A percentile compares a stretch with the other conserved stretches of the same genome.
These are phyloP conservation scores for Mycalesis mineus DNA, from an alignment of 2,888 invertebrate species.

Conservation along the genomic window DNA sequence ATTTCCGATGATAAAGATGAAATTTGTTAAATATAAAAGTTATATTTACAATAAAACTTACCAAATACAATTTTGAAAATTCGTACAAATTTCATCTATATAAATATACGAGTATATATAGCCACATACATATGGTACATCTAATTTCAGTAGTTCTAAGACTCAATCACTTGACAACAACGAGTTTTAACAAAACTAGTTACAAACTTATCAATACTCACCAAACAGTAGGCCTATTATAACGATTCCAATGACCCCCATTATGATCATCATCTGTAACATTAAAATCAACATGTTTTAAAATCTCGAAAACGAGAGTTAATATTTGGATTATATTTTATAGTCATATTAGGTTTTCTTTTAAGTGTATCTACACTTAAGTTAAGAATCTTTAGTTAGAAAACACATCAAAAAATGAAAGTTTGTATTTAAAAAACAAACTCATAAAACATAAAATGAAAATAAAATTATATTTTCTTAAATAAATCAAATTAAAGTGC, in stretches of 20 bases:
- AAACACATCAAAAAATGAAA: no score
- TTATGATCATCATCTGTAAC: constrained; percentile 91
- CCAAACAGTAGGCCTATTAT: constrained; percentile 92
- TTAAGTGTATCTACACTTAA: no score
- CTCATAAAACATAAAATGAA: no score
- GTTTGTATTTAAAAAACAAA: no score
- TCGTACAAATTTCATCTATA: constrained; percentile 25
- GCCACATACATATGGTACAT: constrained; percentile 14
- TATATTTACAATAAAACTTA: neutral
- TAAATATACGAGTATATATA: neutral
- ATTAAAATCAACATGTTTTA: neutral
- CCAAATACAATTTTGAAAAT: neutral
- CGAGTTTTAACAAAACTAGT: constrained; percentile 18
- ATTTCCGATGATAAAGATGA: constrained; percentile 16
- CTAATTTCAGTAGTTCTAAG: constrained; percentile 24
- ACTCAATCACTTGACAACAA: constrained; percentile 37
- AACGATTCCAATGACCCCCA: constrained; percentile 89
- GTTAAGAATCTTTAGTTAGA: no score
- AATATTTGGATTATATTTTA: no score
- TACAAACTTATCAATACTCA: constrained; percentile 72
- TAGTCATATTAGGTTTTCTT: no score
- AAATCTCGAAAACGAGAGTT: no score
- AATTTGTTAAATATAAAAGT: constrained; percentile 11
- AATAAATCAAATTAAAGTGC: no score
- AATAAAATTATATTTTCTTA: no score